These are phyloP conservation scores for Melanocharis versteri DNA, from an alignment of 2,113 vertebrate genomes.

Conservation along the genomic window DNA sequence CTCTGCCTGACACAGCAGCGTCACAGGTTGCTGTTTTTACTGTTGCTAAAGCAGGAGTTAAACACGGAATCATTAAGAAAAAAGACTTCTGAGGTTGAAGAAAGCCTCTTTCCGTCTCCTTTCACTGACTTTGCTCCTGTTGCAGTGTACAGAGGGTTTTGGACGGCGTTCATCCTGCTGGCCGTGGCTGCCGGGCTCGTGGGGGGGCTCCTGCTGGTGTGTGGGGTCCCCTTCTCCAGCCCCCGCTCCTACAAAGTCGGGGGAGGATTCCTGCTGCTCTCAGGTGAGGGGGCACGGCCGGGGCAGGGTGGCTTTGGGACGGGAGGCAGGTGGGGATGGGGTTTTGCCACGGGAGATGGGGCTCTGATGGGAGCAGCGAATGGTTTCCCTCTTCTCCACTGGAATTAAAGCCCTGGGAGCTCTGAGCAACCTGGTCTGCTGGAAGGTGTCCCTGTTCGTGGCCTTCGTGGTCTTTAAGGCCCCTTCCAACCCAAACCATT, in stretches of 20 bases:
- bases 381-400: background rate
- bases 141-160: constrained; percentile 87
- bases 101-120: background rate
- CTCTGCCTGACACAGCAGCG: accelerated
- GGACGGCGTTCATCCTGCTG: constrained; percentile 82
- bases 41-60: background rate
- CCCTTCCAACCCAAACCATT: background rate
- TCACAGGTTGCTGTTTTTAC: background rate
- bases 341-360: accelerated
- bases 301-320: background rate
- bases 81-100: background rate
- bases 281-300: constrained; percentile 63
- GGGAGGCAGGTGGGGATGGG: background rate
- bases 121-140: background rate
- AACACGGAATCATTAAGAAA: background rate
- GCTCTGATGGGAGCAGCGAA: background rate
- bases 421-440: background rate
- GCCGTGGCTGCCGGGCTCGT: constrained; percentile 70
- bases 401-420: background rate
- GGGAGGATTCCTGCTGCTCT: constrained; percentile 79
- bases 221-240: constrained; percentile 80
- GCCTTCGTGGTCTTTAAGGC: background rate
- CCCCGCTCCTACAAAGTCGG: constrained; percentile 77
- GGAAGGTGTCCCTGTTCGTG: accelerated
- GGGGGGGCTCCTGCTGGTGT: constrained; percentile 82